phyloP scores from a whole-genome alignment of 1,140 invertebrate genomes.

The Drosophila arawakana region DNA sequence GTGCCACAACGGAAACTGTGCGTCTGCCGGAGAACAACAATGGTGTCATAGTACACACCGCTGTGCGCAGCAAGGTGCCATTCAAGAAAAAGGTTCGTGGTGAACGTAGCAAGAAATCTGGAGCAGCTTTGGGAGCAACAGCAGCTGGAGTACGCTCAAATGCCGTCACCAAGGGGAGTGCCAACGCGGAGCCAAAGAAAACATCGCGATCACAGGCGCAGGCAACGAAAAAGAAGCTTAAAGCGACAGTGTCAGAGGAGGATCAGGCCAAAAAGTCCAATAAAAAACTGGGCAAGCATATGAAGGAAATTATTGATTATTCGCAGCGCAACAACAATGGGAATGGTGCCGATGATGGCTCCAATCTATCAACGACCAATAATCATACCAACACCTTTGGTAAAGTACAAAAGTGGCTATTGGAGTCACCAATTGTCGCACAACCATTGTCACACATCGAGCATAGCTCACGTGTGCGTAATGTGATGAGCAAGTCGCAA shows the following conservation, averaged over 20 bases:
- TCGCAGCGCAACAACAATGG: slow-evolving; percentile 76
- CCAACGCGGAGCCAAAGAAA: slow-evolving; percentile 60
- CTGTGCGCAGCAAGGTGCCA: slow-evolving; percentile 90
- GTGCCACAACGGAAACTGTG: slow-evolving; percentile 93
- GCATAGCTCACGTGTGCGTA: slow-evolving; percentile 84
- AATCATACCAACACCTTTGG: slow-evolving; percentile 90
- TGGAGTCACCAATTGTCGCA: slow-evolving; percentile 87
- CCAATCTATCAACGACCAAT: slow-evolving; percentile 86
- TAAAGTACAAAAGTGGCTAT: slow-evolving; percentile 93
- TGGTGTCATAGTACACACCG: slow-evolving; percentile 90
- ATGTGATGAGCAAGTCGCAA: slow-evolving; percentile 82
- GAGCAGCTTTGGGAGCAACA: slow-evolving; percentile 19
- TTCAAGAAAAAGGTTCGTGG: slow-evolving; percentile 90
- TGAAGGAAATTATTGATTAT: slow-evolving; percentile 92
- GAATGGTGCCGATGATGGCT: slow-evolving; percentile 54
- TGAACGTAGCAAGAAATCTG: slow-evolving; percentile 85
- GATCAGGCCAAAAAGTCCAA: slow-evolving; percentile 83
- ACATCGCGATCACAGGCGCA: slow-evolving; percentile 47
- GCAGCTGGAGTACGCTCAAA: slow-evolving; percentile 22
- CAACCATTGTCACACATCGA: slow-evolving; percentile 87
- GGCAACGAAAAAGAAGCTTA: slow-evolving; percentile 70
- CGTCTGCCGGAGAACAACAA: slow-evolving; percentile 90
- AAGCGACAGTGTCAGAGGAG: slow-evolving; percentile 38
- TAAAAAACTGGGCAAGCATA: slow-evolving; percentile 85
- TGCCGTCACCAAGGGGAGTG: slow-evolving; percentile 41